A percentile compares a stretch with the other conserved stretches of the same genome.
Conservation (phyloP, 2,113 vertebrate genomes). For the Ameiurus melas region DNA sequence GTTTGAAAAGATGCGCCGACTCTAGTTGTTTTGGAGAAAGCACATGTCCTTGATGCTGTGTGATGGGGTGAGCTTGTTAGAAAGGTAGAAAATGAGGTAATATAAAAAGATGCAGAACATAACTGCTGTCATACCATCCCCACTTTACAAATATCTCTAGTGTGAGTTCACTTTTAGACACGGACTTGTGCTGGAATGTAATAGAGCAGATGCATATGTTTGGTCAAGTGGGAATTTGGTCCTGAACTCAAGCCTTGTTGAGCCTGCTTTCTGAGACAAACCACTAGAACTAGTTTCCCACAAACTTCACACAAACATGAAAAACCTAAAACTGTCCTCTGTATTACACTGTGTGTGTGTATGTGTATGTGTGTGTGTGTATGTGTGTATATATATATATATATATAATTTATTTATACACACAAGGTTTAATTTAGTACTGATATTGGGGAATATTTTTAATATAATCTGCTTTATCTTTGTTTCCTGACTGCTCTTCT, state of each 20-base stretch:
- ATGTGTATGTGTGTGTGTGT: too few relatives aligned
- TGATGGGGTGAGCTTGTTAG: background rate
- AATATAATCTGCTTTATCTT: background rate
- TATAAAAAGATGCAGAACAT: background rate
- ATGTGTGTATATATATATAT: too few relatives aligned
- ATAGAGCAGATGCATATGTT: background rate
- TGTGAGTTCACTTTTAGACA: background rate
- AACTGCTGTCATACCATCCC: background rate
- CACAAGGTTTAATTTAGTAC: background rate
- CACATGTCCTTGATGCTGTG: too few relatives aligned
- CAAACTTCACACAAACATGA: background rate
- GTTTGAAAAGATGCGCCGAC: too few relatives aligned
- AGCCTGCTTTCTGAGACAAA: background rate
- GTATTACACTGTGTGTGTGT: background rate
- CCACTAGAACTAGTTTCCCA: background rate
- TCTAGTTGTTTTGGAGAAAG: too few relatives aligned
- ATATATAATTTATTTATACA: too few relatives aligned
- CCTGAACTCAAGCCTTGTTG: background rate
- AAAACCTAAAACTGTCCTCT: background rate
- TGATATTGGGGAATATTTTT: background rate
- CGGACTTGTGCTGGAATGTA: background rate
- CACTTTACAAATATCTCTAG: background rate
- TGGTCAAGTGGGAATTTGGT: background rate
- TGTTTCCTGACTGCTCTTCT: background rate
- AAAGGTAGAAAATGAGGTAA: background rate